phyloP scores from a whole-genome alignment of 2,113 vertebrate genomes.

The Microcebus griseorufus region DNA sequence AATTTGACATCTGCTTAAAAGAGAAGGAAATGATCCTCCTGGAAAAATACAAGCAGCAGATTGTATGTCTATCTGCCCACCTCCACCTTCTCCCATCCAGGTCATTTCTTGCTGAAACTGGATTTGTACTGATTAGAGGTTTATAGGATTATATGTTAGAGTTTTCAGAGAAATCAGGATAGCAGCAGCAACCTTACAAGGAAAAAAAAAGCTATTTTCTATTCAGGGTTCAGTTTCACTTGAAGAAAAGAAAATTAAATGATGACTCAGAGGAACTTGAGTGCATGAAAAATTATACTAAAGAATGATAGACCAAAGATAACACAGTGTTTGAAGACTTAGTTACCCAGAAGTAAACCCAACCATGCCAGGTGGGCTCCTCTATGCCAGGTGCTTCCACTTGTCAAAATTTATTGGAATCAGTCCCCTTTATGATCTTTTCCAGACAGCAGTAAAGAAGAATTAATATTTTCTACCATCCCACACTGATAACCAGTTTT shows the following conservation, averaged over 20 bases:
- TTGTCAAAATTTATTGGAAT: neutral
- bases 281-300: neutral
- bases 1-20: slow-evolving; percentile 45
- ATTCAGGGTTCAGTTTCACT: slow-evolving; percentile 23
- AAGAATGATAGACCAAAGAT: neutral
- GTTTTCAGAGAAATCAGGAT: slow-evolving; percentile 47
- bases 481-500: neutral
- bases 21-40: slow-evolving; percentile 1
- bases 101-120: slow-evolving; percentile 55
- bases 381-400: neutral
- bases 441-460: neutral
- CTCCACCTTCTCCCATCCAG: slow-evolving; percentile 5
- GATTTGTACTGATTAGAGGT: slow-evolving; percentile 61
- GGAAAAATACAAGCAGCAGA: neutral
- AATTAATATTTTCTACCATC: neutral
- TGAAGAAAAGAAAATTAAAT: slow-evolving; percentile 46
- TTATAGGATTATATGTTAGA: neutral
- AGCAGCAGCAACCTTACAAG: neutral
- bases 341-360: neutral
- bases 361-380: neutral
- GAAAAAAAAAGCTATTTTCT: neutral
- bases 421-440: neutral
- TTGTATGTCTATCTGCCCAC: slow-evolving; percentile 19
- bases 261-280: slow-evolving; percentile 1
- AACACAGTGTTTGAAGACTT: neutral